These are phyloP conservation scores for Tinea pellionella DNA, from an alignment of 2,888 invertebrate genomes.

Conservation along the genomic window DNA sequence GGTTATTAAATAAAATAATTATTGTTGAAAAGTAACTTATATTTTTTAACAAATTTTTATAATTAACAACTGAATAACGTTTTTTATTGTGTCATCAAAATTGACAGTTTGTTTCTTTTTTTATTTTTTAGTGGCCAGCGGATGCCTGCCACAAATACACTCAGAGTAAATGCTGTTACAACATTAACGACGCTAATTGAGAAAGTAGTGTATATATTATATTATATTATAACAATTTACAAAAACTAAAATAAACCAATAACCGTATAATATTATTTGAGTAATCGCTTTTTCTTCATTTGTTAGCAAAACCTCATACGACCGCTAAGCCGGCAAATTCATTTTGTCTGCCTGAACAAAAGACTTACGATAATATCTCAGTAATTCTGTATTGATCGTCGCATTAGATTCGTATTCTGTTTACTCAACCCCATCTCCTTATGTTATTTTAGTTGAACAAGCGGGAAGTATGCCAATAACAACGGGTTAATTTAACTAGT, in stretches of 20 bases:
- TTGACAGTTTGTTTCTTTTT: no score
- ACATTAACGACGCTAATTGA: no score
- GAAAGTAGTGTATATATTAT: no score
- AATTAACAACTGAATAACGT: no score
- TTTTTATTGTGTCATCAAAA: no score
- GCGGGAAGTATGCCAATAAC: slow-evolving; percentile 57
- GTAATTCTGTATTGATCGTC: slow-evolving; percentile 19
- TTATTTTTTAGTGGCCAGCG: no score
- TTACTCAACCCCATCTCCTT: slow-evolving; percentile 22
- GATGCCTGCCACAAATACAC: no score
- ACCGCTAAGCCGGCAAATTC: slow-evolving; percentile 3
- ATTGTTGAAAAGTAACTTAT: no score
- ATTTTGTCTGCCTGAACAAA: slow-evolving; percentile 12
- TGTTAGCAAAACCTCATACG: slow-evolving; percentile 2
- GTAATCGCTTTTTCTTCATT: slow-evolving; percentile 4
- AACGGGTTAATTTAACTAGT: slow-evolving; percentile 55
- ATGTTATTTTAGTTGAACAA: slow-evolving; percentile 33
- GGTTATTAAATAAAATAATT: no score
- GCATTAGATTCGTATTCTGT: slow-evolving; percentile 21
- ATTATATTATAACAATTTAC: background rate
- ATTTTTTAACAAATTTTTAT: no score
- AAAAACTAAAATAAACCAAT: background rate
- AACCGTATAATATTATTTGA: background rate
- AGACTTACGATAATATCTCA: slow-evolving; percentile 13
- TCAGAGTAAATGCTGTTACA: no score